These are phyloP conservation scores for Dascillus cervinus DNA, from an alignment of 2,888 invertebrate species.

Conservation along the genomic window DNA sequence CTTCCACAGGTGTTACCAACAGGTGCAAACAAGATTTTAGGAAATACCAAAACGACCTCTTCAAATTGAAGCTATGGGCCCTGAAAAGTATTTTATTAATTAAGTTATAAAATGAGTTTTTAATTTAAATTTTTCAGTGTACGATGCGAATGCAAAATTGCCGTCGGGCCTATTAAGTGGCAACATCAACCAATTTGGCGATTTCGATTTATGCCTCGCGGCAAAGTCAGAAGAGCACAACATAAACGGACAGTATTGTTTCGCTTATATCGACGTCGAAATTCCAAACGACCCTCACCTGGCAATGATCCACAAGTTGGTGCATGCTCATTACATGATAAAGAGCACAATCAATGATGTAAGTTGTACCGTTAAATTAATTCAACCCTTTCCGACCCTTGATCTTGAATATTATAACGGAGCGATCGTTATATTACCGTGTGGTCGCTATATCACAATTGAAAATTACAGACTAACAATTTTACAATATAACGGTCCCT, in stretches of 20 bases:
- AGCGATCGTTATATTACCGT: too few relatives aligned
- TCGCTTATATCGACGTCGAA: constrained; percentile 54
- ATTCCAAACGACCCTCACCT: constrained; percentile 45
- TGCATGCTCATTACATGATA: constrained; percentile 56
- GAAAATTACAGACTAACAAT: too few relatives aligned
- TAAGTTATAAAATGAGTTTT: too few relatives aligned
- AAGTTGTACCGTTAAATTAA: constrained; percentile 37
- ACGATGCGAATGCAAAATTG: constrained; percentile 40
- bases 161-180: constrained; percentile 40
- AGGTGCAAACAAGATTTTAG: too few relatives aligned
- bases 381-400: constrained; percentile 3
- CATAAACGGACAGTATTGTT: constrained; percentile 56
- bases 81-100: too few relatives aligned
- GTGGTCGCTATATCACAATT: too few relatives aligned
- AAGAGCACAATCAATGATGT: constrained; percentile 59
- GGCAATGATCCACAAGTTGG: constrained; percentile 45
- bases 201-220: constrained; percentile 39
- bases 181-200: constrained; percentile 40
- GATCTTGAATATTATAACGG: too few relatives aligned
- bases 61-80: too few relatives aligned
- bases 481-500: too few relatives aligned
- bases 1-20: too few relatives aligned
- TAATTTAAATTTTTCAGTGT: constrained; percentile 36
- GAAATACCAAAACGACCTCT: too few relatives aligned
- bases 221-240: constrained; percentile 28